phyloP scores from a whole-genome alignment of 2,113 vertebrate species.

The Manacus vitellinus region DNA sequence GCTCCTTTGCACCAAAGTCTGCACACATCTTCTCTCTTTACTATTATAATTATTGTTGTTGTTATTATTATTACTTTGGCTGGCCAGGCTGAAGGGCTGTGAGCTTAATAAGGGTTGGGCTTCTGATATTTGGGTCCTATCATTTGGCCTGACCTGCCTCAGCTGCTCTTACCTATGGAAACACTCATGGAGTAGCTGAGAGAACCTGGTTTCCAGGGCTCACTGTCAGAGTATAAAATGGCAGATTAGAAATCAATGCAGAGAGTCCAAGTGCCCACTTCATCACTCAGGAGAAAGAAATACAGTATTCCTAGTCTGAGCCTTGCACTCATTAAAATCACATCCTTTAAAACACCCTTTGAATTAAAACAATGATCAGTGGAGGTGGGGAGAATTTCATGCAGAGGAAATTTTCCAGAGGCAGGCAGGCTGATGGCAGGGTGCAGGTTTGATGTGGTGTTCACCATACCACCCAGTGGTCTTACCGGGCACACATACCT shows the following conservation, averaged over 20 bases:
- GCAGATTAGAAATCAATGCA: slow-evolving; percentile 59
- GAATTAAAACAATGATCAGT: slow-evolving; percentile 21
- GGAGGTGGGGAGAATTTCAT: neutral
- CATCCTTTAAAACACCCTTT: slow-evolving; percentile 42
- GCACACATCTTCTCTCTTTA: neutral
- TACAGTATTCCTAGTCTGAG: slow-evolving; percentile 18
- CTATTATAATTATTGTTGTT: neutral
- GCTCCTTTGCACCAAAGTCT: neutral
- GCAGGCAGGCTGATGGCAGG: neutral
- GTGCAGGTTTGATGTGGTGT: neutral
- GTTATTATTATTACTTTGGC: neutral
- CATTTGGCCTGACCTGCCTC: neutral
- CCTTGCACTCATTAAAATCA: slow-evolving; percentile 50
- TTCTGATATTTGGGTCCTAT: neutral
- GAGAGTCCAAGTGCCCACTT: slow-evolving; percentile 54
- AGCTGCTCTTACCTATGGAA: neutral
- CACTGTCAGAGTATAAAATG: slow-evolving; percentile 17
- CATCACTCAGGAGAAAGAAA: slow-evolving; percentile 56
- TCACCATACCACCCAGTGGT: neutral
- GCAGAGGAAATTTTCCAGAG: neutral
- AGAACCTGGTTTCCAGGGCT: slow-evolving; percentile 37
- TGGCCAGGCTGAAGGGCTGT: neutral
- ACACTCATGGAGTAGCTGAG: neutral
- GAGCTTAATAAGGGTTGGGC: neutral
- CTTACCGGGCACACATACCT: neutral